Conservation (phyloP, 2,888 invertebrate species). For the Clitarchus hookeri region DNA sequence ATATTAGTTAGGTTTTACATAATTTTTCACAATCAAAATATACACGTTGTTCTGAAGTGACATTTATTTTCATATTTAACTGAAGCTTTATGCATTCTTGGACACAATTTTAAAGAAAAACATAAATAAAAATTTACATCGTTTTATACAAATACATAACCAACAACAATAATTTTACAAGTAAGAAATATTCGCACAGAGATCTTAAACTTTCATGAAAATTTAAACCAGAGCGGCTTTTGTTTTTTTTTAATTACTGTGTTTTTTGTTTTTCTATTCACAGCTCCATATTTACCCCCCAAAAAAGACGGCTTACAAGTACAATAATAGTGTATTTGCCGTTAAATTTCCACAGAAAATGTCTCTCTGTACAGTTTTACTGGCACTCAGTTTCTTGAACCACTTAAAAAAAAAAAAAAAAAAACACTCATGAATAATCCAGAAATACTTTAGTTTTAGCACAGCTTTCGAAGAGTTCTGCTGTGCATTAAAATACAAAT, state of each 20-base stretch:
- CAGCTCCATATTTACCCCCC: neutral
- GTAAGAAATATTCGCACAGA: neutral
- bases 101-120: slow-evolving; percentile 1
- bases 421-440: neutral
- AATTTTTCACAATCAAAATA: slow-evolving; percentile 35
- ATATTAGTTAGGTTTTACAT: neutral
- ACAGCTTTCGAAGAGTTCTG: neutral
- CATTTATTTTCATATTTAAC: slow-evolving; percentile 23
- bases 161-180: slow-evolving; percentile 35
- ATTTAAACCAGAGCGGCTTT: neutral
- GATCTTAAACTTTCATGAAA: neutral
- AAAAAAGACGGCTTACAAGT: neutral
- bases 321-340: too few species aligned
- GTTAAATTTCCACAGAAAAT: neutral
- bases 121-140: slow-evolving; percentile 41
- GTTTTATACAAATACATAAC: slow-evolving; percentile 37
- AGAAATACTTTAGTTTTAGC: neutral
- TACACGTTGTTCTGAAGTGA: slow-evolving; percentile 29
- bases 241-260: neutral
- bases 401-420: neutral
- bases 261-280: neutral
- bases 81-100: neutral
- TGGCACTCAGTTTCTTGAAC: neutral
- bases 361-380: neutral
- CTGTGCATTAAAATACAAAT: neutral